Base-by-base conservation (phyloP, 2,113 vertebrate genomes). In the Nyctibius bracteatus region DNA sequence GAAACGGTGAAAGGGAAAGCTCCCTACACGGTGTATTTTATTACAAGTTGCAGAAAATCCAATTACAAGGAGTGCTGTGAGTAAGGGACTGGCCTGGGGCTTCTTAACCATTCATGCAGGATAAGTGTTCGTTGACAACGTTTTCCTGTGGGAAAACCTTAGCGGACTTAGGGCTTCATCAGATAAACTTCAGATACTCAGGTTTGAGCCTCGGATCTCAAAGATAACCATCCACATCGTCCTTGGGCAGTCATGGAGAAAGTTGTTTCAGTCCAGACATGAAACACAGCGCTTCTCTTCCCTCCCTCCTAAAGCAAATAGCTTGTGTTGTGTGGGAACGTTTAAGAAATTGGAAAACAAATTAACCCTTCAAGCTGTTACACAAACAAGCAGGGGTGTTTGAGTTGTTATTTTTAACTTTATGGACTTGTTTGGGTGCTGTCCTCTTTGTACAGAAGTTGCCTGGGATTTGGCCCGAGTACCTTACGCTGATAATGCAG, bases 251-350 rank as follows among this genome's bases (percentile, higher is more conserved):
- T 8, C 14, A 23, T 30, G 68, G 59, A 28, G 79, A 49, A n/a
- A 63, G 30, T 17, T 75, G 35, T 18, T 71, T 62, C 24, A 5
- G 20, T 33, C 61, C 52, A 43, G 5, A 19, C 0, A 0, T 21
- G 28, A 37, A 70, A 18, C 28, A 5, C 37, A 44, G 74, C 14
- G 4, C 28, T 88, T 63, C 10, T 5, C 35, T 51, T 35, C 25
- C 37, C 41, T 82, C 25, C 39, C 9, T 94, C 33, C 27, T 31
- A 15, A 59, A 72, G 71, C 39, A 41, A 25, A 33, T 5, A 33
- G 33, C 28, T 30, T 21, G 14, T 44, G 25, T 74, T 67, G 12
- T 5, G 1, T 2, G 2, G 58, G 63, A 83, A 16, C 0, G 0
- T 17, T 39, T 72, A 8, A 90, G 31, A 66, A 61, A 61, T 5